Evolutionary conservation across 2,113 vertebrate genomes (phyloP), one percentile per base, ranked within the genome.

Genomic region (Chaenogobius annularis): DNA sequence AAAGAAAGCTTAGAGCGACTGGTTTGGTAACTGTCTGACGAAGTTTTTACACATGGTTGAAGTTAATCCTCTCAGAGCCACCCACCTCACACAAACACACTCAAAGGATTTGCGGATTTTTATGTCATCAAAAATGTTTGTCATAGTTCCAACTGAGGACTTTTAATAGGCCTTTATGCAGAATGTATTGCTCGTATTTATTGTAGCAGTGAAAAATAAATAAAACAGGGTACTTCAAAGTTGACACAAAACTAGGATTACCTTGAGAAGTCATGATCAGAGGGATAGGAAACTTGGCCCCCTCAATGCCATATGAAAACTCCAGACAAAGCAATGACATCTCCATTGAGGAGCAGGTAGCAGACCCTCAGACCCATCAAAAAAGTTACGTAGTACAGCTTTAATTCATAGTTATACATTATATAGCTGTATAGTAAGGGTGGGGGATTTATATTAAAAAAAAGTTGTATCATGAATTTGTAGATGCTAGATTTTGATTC

Each of bases 31-130:
- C 68, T 70, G 37, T 70, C 72, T 70, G 15, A 40, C 8, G 37
- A 50, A 79, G 48, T 68, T 79, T 72, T 81, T 70, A 78, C 63
- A 80, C 72, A 72, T 73, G 58, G 74, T 14, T 66, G n/a, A 47
- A 61, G 74, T 52, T 23, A 22, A 71, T 63, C 72, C 48, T 69
- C 73, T 80, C 73, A 6, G 13, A 75, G 75, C 66, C 69, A 74
- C 74, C 64, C 74, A 55, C 66, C 80, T 80, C 59, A 77, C 77
- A 75, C 44, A 47, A 15, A 74, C 52, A 76, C 13, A 44, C 20
- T 58, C 22, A 14, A 63, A 77, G 23, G 7, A 13, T 56, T 69
- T 9, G 35, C 10, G n/a, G 35, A 37, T 40, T 59, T 59, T 63
- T 40, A 40, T 17, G 17, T 37, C 17, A 63, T 61, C 23, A 35